Base-by-base conservation (phyloP, 2,888 invertebrate species). In the Lasius platythorax region DNA sequence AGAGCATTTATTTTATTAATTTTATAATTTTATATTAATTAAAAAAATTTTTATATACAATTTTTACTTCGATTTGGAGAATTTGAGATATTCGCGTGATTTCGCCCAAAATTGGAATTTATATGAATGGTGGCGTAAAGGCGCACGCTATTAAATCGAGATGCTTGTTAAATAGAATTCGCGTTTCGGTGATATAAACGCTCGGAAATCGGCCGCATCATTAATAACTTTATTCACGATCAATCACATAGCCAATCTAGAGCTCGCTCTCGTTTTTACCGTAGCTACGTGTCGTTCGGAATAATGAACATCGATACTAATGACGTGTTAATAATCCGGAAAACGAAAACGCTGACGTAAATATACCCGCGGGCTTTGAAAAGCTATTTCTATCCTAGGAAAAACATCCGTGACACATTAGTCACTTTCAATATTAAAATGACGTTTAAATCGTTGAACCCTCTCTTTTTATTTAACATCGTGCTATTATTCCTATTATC, bases 151-250 rank as follows among this genome's bases (percentile, higher is more conserved):
- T 73, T 73, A 73, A 79, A 73, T 61, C 75, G 46, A 46, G 8
- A 74, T 43, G 46, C 75, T 37, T 23, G 43, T 73, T 61, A 74
- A 74, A 81, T 61, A 61, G 23, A 64, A 33, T 43, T 68, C 70
- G 37, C 30, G 23, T 40, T 28, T 61, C 23, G 61, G 61, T 46
- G 33, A 73, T 58, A 12, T 33, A 73, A 58, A 72, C 30, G 74
- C 28, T 53, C 61, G 23, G 58, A 23, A 58, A 58, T 72, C 79
- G 58, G n/a, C 23, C 23, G 33, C 30, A 74, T 81, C 79, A 50
- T 81, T 81, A 81, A 81, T 81, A 81, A 81, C 61, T 74, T 81
- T 74, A 74, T 74, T 74, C 74, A 8, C 74, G 74, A 73, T 81
- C 79, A 74, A 81, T 81, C 79, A 81, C 61, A 74, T 8, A 18